Evolutionary conservation across 2,797 vertebrate species (phyloP).

Genomic region (Pipistrellus kuhlii): DNA sequence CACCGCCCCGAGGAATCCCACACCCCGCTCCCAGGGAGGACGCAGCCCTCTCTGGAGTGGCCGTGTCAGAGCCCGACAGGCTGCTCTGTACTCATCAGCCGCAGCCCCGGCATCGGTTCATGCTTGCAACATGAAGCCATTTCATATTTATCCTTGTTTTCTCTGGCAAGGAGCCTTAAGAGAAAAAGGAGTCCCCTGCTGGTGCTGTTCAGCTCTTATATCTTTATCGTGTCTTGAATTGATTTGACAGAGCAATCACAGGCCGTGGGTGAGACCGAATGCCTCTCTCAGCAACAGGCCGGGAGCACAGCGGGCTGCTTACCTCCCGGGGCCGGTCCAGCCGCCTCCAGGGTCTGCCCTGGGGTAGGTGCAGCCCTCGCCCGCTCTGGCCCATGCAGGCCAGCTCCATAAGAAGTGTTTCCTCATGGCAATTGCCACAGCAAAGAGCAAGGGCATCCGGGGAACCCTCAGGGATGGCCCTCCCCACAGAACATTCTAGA

Average conservation of each 20-base stretch:
- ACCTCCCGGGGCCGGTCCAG: not conserved
- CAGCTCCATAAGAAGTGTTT: not conserved
- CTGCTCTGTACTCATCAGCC: slow-evolving; percentile 74
- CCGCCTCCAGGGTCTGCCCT: not conserved
- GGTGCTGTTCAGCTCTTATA: slow-evolving; percentile 75
- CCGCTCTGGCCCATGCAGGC: not conserved
- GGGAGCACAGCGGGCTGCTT: not conserved
- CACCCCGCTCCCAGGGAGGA: slow-evolving; percentile 64
- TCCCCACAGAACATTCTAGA: slow-evolving; percentile 54
- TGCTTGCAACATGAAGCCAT: slow-evolving; percentile 83
- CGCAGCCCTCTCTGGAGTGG: not conserved
- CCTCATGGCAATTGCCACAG: not conserved
- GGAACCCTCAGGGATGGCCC: not conserved
- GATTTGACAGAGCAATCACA: slow-evolving; percentile 83
- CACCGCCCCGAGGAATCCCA: slow-evolving; percentile 8
- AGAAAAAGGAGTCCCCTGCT: slow-evolving; percentile 74
- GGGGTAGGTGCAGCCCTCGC: accelerated
- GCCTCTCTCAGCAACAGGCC: slow-evolving; percentile 75
- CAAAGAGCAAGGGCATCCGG: not conserved
- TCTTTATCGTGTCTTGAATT: slow-evolving; percentile 83
- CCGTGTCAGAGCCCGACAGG: slow-evolving; percentile 62
- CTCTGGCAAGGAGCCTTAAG: slow-evolving; percentile 83
- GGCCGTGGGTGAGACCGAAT: slow-evolving; percentile 71
- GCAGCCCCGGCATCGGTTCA: slow-evolving; percentile 75
- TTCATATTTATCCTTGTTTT: slow-evolving; percentile 84